These are phyloP conservation scores for Oryzias woworae DNA, from an alignment of 2,113 vertebrate genomes.

Conservation along the genomic window DNA sequence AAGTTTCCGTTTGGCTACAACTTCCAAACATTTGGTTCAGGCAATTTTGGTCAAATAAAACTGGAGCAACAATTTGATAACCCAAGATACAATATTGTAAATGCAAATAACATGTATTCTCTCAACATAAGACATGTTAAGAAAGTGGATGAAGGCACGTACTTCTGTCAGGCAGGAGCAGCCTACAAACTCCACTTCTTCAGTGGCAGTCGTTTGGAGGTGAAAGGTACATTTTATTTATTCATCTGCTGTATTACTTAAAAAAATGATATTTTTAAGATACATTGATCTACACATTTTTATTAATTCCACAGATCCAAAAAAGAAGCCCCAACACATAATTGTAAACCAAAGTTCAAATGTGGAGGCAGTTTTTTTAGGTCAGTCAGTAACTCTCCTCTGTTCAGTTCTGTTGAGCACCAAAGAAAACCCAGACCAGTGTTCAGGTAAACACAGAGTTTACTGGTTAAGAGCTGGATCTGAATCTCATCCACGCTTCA, in stretches of 20 bases:
- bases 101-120: fast-evolving
- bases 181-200: not conserved
- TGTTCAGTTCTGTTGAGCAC: conserved; percentile 42
- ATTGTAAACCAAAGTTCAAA: conserved; percentile 6
- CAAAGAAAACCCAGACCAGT: conserved; percentile 8
- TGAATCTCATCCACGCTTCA: not conserved
- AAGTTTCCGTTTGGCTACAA: conserved; percentile 31
- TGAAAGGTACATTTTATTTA: conserved; percentile 25
- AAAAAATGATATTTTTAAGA: not conserved
- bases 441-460: conserved; percentile 18
- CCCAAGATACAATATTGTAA: not conserved
- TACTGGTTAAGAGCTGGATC: conserved; percentile 37
- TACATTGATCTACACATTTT: not conserved
- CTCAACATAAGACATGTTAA: conserved; percentile 30
- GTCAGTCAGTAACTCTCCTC: conserved; percentile 30
- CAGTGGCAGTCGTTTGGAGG: conserved; percentile 1
- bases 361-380: not conserved
- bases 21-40: conserved; percentile 8
- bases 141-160: conserved; percentile 52
- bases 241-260: not conserved
- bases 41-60: fast-evolving
- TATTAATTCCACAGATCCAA: not conserved
- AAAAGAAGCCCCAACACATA: not conserved
- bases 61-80: not conserved
- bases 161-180: conserved; percentile 39